These are phyloP conservation scores for Eulacestoma nigropectus DNA, from an alignment of 2,113 vertebrate genomes.

Conservation along the genomic window DNA sequence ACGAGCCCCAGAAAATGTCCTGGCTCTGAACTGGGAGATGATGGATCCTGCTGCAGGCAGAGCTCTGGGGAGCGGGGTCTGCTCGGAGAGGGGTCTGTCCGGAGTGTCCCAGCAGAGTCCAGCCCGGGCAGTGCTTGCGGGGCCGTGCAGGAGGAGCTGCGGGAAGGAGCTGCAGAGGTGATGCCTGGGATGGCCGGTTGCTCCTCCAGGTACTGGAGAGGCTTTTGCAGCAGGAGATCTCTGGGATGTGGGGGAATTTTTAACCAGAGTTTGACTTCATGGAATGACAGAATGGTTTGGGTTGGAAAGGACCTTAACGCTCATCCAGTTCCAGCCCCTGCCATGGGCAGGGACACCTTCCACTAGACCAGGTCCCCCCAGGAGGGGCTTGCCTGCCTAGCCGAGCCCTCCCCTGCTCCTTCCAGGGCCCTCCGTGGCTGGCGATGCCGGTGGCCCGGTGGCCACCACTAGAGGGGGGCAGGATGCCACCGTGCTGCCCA, in stretches of 20 bases:
- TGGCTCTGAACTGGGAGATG: background rate
- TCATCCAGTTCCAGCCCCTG: background rate
- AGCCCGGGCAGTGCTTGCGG: rapidly evolving
- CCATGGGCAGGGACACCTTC: background rate
- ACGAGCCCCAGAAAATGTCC: background rate
- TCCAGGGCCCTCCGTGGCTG: background rate
- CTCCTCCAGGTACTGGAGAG: background rate
- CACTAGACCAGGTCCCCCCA: background rate
- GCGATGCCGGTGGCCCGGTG: background rate
- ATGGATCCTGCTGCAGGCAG: background rate
- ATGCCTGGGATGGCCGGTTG: background rate
- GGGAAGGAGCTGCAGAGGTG: background rate
- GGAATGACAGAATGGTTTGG: background rate
- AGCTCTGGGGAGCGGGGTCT: background rate
- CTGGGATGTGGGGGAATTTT: background rate
- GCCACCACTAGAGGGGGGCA: constrained; percentile 35
- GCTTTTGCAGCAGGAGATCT: background rate
- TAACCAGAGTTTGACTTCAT: background rate
- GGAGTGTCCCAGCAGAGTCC: background rate
- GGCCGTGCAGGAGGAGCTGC: background rate
- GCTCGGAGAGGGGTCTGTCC: background rate
- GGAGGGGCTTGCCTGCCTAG: background rate
- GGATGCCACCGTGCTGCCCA: background rate
- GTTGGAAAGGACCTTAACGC: background rate
- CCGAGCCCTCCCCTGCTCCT: background rate